These are phyloP conservation scores for Linnaemya vulpina DNA, from an alignment of 2,888 invertebrate species.

Conservation along the genomic window DNA sequence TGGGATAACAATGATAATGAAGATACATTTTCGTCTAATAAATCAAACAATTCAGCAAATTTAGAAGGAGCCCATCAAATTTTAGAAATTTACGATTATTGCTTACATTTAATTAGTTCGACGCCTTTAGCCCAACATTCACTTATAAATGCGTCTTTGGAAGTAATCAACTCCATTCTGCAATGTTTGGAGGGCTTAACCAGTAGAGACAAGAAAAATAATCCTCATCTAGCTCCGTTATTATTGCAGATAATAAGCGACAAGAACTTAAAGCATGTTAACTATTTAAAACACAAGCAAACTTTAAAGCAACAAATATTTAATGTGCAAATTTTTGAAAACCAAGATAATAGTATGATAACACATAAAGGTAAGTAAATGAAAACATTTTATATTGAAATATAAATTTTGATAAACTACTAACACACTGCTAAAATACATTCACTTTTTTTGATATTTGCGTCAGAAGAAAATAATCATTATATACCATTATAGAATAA, in stretches of 20 bases:
- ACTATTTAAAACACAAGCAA: slow-evolving; percentile 82
- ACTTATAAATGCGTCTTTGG: slow-evolving; percentile 93
- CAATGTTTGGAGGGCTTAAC: slow-evolving; percentile 77
- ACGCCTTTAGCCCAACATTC: slow-evolving; percentile 91
- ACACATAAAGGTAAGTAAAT: slow-evolving; percentile 54
- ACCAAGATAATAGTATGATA: slow-evolving; percentile 69
- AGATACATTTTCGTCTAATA: slow-evolving; percentile 65
- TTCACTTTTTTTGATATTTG: neutral
- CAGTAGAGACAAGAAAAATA: slow-evolving; percentile 63
- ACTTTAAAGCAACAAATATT: slow-evolving; percentile 83
- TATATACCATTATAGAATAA: too few species aligned
- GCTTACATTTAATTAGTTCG: slow-evolving; percentile 88
- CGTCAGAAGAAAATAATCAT: too few species aligned
- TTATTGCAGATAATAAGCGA: slow-evolving; percentile 56
- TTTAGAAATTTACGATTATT: slow-evolving; percentile 90
- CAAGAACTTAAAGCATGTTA: slow-evolving; percentile 80
- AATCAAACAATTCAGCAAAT: slow-evolving; percentile 49
- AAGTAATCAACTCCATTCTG: slow-evolving; percentile 84
- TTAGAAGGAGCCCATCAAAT: slow-evolving; percentile 79
- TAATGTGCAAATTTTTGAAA: slow-evolving; percentile 81
- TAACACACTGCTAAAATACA: slow-evolving; percentile 49
- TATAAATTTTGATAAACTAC: slow-evolving; percentile 25
- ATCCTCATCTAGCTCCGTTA: slow-evolving; percentile 54
- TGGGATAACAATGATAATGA: slow-evolving; percentile 75
- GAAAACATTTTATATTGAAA: neutral